Evolutionary conservation across 2,113 vertebrate genomes (phyloP).

Genomic region (Willisornis vidua): DNA sequence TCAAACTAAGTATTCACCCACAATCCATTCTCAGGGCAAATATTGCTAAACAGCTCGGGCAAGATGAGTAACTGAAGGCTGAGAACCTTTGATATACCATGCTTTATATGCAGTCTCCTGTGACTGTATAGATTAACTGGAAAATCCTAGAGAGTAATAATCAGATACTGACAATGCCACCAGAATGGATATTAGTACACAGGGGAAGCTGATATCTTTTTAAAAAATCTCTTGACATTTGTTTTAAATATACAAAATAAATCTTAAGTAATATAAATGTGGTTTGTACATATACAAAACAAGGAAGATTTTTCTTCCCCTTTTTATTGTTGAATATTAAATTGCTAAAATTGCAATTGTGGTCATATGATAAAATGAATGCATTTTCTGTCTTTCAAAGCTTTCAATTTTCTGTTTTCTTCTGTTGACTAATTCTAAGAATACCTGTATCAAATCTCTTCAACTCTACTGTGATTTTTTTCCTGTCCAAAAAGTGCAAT

Average conservation of each 20-base stretch:
- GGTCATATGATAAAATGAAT: not conserved
- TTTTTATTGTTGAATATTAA: not conserved
- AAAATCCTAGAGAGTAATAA: not conserved
- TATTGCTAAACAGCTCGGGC: not conserved
- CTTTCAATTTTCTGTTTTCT: not conserved
- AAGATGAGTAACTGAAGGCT: not conserved
- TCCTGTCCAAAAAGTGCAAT: not conserved
- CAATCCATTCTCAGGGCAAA: not conserved
- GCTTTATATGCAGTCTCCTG: not conserved
- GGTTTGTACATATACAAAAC: not conserved
- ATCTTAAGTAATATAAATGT: not conserved
- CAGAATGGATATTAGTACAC: not conserved
- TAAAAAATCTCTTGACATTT: not conserved
- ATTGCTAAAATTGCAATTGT: not conserved
- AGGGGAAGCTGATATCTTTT: not conserved
- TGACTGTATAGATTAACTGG: not conserved
- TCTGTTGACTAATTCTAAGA: not conserved
- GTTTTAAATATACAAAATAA: not conserved
- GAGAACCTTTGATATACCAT: not conserved
- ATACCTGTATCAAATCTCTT: not conserved
- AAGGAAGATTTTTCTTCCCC: not conserved
- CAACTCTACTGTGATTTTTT: not conserved
- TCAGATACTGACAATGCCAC: not conserved
- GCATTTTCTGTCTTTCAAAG: not conserved
- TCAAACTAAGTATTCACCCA: not conserved